These are phyloP conservation scores for Rhopalosiphum maidis DNA, from an alignment of 1,140 invertebrate species.

Conservation along the genomic window DNA sequence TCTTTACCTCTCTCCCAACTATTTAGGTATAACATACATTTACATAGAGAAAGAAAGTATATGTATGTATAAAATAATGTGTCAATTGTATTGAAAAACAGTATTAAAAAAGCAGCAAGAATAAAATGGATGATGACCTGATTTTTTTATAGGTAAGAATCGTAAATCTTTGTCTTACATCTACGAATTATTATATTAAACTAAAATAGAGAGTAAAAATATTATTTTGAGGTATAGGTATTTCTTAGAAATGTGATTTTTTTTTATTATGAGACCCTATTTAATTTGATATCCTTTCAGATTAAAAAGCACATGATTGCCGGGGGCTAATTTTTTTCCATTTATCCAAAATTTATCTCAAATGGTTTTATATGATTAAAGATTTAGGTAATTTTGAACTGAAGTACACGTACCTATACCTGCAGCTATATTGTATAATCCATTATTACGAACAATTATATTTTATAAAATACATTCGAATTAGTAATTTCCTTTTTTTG, in stretches of 20 bases:
- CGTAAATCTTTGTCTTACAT: not conserved
- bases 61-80: not conserved
- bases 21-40: not conserved
- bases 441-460: not conserved
- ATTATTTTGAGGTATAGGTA: not conserved
- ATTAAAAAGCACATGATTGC: not conserved
- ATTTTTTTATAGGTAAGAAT: not conserved
- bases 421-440: not conserved
- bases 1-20: not conserved
- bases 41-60: too few relatives aligned
- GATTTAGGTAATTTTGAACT: conserved; percentile 19
- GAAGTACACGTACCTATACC: not conserved
- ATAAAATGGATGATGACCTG: not conserved
- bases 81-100: not conserved
- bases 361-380: not conserved
- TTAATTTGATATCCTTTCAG: not conserved
- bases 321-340: not conserved
- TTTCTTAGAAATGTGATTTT: not conserved
- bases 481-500: not conserved
- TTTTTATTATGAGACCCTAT: not conserved
- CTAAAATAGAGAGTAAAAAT: not conserved
- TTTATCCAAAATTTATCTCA: conserved; percentile 6
- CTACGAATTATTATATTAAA: not conserved
- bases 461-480: not conserved
- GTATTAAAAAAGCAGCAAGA: not conserved